Conservation (phyloP, 2,797 vertebrate genomes). For the Apogon talboti region DNA sequence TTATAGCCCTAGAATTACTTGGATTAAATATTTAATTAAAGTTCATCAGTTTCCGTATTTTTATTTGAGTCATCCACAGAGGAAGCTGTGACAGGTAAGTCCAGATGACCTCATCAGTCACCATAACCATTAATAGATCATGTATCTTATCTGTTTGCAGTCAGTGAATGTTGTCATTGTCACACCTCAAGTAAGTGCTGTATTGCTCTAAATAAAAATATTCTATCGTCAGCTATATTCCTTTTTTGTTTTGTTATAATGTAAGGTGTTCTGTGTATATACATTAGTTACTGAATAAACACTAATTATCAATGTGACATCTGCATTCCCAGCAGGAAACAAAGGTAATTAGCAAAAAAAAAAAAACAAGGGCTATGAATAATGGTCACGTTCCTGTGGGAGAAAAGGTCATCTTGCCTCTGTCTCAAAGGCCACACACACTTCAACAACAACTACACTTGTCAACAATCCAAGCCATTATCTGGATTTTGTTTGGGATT, state of each 20-base stretch:
- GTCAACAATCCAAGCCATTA: slow-evolving; percentile 37
- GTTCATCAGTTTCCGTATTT: not conserved
- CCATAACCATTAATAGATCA: not conserved
- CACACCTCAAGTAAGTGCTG: slow-evolving; percentile 13
- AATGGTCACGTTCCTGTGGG: slow-evolving; percentile 13
- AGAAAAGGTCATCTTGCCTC: not conserved
- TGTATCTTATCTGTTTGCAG: slow-evolving; percentile 58
- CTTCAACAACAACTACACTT: slow-evolving; percentile 22
- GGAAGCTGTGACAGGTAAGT: slow-evolving; percentile 26
- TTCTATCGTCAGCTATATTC: not conserved
- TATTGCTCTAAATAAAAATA: not conserved
- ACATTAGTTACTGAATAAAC: no score
- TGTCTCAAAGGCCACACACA: slow-evolving; percentile 30
- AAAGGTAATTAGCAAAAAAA: slow-evolving; percentile 6
- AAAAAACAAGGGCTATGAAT: slow-evolving; percentile 13
- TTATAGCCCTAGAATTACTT: not conserved
- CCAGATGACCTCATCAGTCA: slow-evolving; percentile 10
- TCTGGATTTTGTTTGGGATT: slow-evolving; percentile 39
- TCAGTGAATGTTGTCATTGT: slow-evolving; percentile 14
- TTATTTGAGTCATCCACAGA: slow-evolving; percentile 23
- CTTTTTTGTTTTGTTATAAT: not conserved
- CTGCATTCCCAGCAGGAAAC: slow-evolving; percentile 12
- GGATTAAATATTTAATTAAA: not conserved
- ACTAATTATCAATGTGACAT: slow-evolving; percentile 22
- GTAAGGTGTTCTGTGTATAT: not conserved